Conservation (phyloP, 2,888 invertebrate species). For the Scrobipalpa costella region DNA sequence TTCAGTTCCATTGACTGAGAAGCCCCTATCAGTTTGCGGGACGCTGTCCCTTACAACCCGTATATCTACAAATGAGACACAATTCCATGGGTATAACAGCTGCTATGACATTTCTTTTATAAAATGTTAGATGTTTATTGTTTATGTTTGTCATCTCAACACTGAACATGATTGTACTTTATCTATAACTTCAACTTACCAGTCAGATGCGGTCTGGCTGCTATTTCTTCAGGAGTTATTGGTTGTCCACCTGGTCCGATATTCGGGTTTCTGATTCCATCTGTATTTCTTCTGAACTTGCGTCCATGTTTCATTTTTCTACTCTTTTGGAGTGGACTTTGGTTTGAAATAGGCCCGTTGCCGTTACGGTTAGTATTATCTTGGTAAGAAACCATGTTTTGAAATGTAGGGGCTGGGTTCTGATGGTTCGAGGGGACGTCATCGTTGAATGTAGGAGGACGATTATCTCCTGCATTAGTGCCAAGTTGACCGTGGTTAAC, state of each 20-base stretch:
- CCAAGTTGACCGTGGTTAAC: no score
- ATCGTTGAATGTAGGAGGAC: constrained; percentile 42
- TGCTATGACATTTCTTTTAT: no score
- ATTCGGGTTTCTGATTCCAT: neutral
- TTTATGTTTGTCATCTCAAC: no score
- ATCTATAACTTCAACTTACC: neutral
- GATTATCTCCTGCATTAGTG: constrained; percentile 15
- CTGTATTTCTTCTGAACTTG: constrained; percentile 37
- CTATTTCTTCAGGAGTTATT: neutral
- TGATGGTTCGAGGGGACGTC: neutral
- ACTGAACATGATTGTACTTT: no score
- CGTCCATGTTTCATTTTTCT: constrained; percentile 49
- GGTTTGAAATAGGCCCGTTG: neutral
- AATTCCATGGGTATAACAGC: no score
- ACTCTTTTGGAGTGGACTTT: constrained; percentile 38
- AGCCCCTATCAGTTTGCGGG: no score
- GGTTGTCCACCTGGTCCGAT: neutral
- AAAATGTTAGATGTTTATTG: no score
- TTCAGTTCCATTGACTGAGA: no score
- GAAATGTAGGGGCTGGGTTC: neutral
- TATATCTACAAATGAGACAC: no score
- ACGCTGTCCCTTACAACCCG: no score
- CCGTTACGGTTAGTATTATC: constrained; percentile 38
- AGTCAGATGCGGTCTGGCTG: neutral
- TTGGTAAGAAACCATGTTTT: constrained; percentile 32